Evolutionary conservation across 2,888 invertebrate genomes (phyloP).

Genomic region (Nomada fucata): DNA sequence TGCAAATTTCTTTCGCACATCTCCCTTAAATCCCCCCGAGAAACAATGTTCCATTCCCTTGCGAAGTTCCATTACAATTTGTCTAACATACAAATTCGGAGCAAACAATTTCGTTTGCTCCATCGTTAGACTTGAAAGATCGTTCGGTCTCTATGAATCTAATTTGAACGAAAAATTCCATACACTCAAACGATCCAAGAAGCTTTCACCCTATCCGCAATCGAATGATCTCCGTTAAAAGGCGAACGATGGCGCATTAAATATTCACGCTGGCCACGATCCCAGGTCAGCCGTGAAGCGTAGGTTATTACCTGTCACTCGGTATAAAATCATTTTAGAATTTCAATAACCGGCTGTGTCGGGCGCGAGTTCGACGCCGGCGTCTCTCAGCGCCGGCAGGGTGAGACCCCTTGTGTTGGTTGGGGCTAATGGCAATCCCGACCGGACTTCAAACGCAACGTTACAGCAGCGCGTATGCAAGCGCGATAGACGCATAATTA

Average conservation of each 20-base stretch:
- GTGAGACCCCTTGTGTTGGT: constrained; percentile 70
- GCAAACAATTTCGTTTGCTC: background rate
- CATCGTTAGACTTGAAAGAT: background rate
- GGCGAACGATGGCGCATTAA: constrained; percentile 60
- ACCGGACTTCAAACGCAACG: constrained; percentile 79
- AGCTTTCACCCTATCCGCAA: background rate
- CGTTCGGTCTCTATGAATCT: background rate
- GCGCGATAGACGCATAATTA: constrained; percentile 77
- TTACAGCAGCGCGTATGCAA: constrained; percentile 63
- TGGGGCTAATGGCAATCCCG: constrained; percentile 78
- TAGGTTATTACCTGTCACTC: constrained; percentile 81
- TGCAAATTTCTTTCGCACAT: no score
- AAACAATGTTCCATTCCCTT: background rate
- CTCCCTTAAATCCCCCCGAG: no score
- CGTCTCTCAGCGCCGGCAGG: constrained; percentile 49
- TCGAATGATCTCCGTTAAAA: constrained; percentile 53
- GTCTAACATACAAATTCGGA: no score
- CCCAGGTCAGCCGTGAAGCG: constrained; percentile 73
- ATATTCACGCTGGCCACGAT: constrained; percentile 67
- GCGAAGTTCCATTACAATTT: background rate
- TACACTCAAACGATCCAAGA: background rate
- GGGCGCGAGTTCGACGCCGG: constrained; percentile 30
- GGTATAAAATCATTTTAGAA: constrained; percentile 82
- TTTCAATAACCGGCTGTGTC: constrained; percentile 77
- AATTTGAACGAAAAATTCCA: background rate